Base-by-base conservation (phyloP, 1,140 invertebrate genomes). In the Cyclargus thomasi region DNA sequence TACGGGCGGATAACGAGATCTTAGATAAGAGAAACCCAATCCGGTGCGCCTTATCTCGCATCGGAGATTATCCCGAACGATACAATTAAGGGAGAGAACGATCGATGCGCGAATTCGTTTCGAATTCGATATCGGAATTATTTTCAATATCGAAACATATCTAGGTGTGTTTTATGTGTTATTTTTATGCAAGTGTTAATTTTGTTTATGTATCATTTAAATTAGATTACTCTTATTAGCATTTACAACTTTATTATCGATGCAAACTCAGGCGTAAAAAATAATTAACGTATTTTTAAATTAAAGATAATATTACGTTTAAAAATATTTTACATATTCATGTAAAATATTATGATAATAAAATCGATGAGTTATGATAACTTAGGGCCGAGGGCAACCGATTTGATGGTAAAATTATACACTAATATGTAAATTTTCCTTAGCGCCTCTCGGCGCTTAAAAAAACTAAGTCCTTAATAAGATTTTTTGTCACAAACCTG, bases 361-460 rank as follows among this genome's bases (percentile, higher is more conserved):
- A 64, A 64, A 10, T 18, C 17, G 36, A 64, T 36, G 29, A 64
- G 35, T 64, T 64, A 18, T 64, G 17, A 36, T 8, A 59, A 59
- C 20, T 20, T 18, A 59, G 55, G 10, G 21, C 18, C 20, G 55
- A 18, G 20, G 20, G 55, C 18, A 59, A 16, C 53, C n/a, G 53
- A 18, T 55, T n/a, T 20, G 53, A 55, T 55, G 18, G 39, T 47
- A 47, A 47, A 47, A 47, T 47, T 64, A 23, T 29, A 65, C 47
- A 65, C 85, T 86, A 85, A 80, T 69, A 86, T 86, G 78, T 80
- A 83, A 87, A 86, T 84, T 55, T 63, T 17, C 23, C 73, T 82
- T 81, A 88, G 85, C 85, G 87, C 87, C 86, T 78, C 69, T 75
- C 70, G 83, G 80, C 82, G 81, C 82, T 86, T 64, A 73, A 75